Evolutionary conservation across 2,888 invertebrate genomes (phyloP), one percentile per base, ranked within the genome.

Genomic region (Pachliopta kotzebuea): DNA sequence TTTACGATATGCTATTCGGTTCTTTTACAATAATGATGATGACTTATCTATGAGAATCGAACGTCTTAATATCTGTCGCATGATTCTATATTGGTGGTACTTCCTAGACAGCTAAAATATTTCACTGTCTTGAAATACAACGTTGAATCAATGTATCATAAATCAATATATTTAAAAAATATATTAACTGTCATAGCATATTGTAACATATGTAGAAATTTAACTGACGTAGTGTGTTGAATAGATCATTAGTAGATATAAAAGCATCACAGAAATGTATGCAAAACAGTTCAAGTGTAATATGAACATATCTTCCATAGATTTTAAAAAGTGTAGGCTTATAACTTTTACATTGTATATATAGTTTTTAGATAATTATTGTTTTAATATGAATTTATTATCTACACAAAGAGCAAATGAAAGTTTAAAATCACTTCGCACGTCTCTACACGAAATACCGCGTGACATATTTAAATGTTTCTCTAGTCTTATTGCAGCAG

Each of bases 61-160:
- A 61, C 60, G 53, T 65, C 60, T 60, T 61, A 57, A 65, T 65
- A 52, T 65, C 57, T 65, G 65, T 65, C 65, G 60, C 8, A 57
- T 23, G 52, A 20, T 52, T 57, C 65, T 65, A 65, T 65, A 60
- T 65, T 57, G 6, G 65, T 21, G 24, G 21, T 42, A 26, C 64
- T 29, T 42, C 37, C 56, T 60, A 60, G 60, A 60, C 65, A 57
- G 60, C 53, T 53, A 52, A 56, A 52, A 57, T 65, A 24, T 60
- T 56, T 53, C 42, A 60, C 65, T 60, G 60, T 56, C 60, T 60
- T 57, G 56, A 60, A 60, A 60, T 65, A n/a, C 8, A 18, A 45
- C 45, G 45, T 45, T n/a, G 8, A 45, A 45, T 45, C 18, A 45
- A n/a, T n/a, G n/a, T 45, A n/a, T n/a, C 45, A 45, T 18, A n/a